phyloP scores from a whole-genome alignment of 2,797 vertebrate species.

The Brachyalestes nurse region DNA sequence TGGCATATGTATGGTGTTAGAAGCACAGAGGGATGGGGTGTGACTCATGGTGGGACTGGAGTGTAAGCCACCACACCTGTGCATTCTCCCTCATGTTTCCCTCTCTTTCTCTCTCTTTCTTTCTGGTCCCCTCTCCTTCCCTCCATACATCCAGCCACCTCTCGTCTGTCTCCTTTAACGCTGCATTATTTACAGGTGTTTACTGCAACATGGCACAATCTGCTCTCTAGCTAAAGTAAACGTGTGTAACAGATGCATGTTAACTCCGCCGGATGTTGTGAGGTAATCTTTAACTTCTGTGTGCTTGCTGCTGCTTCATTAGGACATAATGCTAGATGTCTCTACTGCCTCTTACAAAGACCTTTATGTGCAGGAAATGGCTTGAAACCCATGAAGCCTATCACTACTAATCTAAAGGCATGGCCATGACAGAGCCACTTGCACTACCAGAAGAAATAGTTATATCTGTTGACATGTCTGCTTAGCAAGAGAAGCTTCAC shows the following conservation, averaged over 20 bases:
- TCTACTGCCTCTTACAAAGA: neutral
- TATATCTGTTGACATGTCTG: too few species aligned
- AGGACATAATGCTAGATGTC: conserved; percentile 17
- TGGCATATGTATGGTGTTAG: conserved; percentile 73
- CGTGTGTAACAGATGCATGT: conserved; percentile 40
- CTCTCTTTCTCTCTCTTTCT: conserved; percentile 62
- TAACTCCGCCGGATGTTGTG: conserved; percentile 25
- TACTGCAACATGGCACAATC: conserved; percentile 70
- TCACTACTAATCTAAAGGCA: too few species aligned
- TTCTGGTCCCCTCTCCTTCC: conserved; percentile 3
- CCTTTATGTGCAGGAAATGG: neutral
- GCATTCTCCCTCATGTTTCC: conserved; percentile 40
- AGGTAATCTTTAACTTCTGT: conserved; percentile 19
- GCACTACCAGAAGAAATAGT: too few species aligned
- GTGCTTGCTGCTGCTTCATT: conserved; percentile 36
- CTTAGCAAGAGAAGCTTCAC: too few species aligned
- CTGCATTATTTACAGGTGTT: conserved; percentile 82
- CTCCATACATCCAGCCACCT: conserved; percentile 58
- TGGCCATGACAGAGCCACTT: too few species aligned
- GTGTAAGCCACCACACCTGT: conserved; percentile 73
- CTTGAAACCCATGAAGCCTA: too few species aligned
- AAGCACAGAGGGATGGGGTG: conserved; percentile 59
- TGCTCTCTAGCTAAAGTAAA: conserved; percentile 68
- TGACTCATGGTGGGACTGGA: conserved; percentile 60
- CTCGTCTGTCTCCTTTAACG: conserved; percentile 75